Evolutionary conservation across 2,797 vertebrate genomes (phyloP).

Genomic region (Argya squamiceps): DNA sequence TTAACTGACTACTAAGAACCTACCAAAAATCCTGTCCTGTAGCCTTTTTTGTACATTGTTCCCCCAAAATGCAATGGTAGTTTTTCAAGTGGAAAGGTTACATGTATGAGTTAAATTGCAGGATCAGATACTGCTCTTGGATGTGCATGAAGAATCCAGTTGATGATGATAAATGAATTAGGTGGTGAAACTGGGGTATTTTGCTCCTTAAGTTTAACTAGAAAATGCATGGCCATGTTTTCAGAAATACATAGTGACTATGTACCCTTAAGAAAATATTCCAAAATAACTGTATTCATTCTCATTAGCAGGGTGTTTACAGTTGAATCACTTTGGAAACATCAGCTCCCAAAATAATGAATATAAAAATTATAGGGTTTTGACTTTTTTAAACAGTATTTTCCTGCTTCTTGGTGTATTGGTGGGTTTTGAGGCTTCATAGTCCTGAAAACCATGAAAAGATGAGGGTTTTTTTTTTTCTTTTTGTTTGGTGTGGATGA

Average conservation of each 20-base stretch:
- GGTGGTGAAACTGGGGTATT: background rate
- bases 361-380: background rate
- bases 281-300: background rate
- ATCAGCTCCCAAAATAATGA: background rate
- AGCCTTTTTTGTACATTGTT: background rate
- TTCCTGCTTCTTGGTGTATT: background rate
- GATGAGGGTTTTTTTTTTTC: background rate
- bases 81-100: conserved; percentile 10
- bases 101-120: background rate
- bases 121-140: background rate
- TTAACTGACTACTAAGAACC: background rate
- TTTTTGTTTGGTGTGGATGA: background rate
- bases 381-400: background rate
- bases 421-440: background rate
- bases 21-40: background rate
- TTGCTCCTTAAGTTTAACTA: background rate
- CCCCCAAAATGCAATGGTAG: background rate
- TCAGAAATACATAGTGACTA: background rate
- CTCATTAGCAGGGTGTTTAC: background rate
- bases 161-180: conserved; percentile 28
- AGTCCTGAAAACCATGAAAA: background rate
- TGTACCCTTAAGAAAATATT: background rate
- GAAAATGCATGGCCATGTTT: background rate
- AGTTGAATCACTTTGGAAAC: background rate
- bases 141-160: background rate